Percentiles rank a stretch among this genome's conserved stretches.
phyloP scores from a whole-genome alignment of 2,113 vertebrate species.

The Chaenogobius annularis region DNA sequence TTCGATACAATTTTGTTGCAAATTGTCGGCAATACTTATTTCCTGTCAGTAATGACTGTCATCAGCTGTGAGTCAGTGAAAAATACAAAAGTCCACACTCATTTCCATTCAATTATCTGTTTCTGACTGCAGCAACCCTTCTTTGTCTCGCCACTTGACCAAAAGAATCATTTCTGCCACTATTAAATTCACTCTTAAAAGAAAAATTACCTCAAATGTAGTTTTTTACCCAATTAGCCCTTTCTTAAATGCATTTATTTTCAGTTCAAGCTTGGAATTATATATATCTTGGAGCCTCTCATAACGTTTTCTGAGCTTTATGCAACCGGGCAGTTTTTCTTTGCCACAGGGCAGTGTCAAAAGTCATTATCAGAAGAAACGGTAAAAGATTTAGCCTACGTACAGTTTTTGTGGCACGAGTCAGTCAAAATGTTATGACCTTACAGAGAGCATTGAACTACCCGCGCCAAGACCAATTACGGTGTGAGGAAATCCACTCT shows the following conservation, averaged over 20 bases:
- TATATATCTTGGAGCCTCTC: background rate
- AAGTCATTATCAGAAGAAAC: background rate
- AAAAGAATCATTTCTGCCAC: background rate
- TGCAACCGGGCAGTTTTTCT: background rate
- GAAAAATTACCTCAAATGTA: background rate
- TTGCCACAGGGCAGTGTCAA: constrained; percentile 1
- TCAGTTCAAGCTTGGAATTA: background rate
- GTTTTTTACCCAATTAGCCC: background rate
- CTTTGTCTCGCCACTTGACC: background rate
- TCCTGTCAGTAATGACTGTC: constrained; percentile 2
- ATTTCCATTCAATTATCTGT: background rate
- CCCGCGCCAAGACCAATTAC: no score
- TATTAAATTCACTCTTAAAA: background rate
- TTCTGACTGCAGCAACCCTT: background rate
- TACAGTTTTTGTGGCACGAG: background rate
- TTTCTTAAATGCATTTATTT: background rate
- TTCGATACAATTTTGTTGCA: no score
- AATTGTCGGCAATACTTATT: background rate
- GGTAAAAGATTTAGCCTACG: background rate
- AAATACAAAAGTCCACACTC: background rate
- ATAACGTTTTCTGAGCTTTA: background rate
- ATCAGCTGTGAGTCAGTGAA: background rate
- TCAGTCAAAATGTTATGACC: background rate
- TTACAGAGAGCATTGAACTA: no score
- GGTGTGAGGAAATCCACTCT: no score